Evolutionary conservation across 2,797 vertebrate species (phyloP).

Genomic region (Odontamblyopus lacepedii): DNA sequence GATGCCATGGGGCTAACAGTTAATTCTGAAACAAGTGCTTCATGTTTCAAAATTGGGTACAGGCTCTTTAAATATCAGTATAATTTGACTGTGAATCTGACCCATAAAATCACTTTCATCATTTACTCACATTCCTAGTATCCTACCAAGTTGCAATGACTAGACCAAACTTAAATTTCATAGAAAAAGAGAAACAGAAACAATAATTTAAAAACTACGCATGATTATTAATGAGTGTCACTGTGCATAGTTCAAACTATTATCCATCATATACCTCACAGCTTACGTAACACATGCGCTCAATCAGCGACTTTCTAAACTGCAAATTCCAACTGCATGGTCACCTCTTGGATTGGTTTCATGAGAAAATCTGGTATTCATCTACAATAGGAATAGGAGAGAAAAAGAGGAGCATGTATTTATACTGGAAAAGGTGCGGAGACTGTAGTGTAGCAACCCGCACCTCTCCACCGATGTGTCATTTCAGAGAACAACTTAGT

Average conservation of each 20-base stretch:
- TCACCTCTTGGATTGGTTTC: conserved; percentile 54
- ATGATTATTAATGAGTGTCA: not conserved
- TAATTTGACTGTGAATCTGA: not conserved
- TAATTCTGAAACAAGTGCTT: too few relatives aligned
- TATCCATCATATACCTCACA: conserved; percentile 15
- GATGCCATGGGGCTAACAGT: too few relatives aligned
- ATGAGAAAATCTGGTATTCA: conserved; percentile 50
- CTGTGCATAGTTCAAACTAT: not conserved
- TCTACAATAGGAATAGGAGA: conserved; percentile 54
- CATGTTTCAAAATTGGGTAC: too few relatives aligned
- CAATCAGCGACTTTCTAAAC: conserved; percentile 27
- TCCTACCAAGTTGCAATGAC: not conserved
- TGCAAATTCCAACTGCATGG: conserved; percentile 36
- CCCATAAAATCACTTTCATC: not conserved
- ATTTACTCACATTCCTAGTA: not conserved
- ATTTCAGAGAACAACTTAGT: conserved; percentile 33
- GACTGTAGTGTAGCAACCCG: conserved; percentile 47
- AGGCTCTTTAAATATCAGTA: too few relatives aligned
- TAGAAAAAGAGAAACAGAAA: not conserved
- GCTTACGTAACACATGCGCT: conserved; percentile 45
- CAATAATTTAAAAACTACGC: not conserved
- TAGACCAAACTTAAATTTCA: not conserved
- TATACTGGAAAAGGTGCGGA: conserved; percentile 46
- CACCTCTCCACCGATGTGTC: conserved; percentile 21
- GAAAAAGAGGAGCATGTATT: conserved; percentile 46